Evolutionary conservation across 2,888 invertebrate species (phyloP).

Genomic region (Himalopsyche japonica): DNA sequence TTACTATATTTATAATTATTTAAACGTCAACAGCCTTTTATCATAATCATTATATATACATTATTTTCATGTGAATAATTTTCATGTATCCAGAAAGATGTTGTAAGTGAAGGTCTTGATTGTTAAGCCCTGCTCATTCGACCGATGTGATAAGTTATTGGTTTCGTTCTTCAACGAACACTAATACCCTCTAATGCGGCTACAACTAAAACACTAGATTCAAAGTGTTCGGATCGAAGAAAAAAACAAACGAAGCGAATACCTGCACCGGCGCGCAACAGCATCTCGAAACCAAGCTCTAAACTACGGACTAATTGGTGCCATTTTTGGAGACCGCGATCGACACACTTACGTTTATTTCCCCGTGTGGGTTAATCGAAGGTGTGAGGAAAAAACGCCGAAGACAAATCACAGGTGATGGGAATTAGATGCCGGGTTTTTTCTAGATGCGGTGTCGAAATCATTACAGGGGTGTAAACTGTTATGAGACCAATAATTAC

Average conservation of each 20-base stretch:
- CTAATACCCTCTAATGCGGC: conserved; percentile 39
- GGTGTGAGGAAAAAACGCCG: conserved; percentile 26
- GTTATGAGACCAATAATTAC: conserved; percentile 24
- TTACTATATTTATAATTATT: no score
- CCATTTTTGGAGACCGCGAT: not conserved
- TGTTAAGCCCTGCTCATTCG: conserved; percentile 9
- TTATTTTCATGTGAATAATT: no score
- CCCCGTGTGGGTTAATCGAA: conserved; percentile 3
- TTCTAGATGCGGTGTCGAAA: conserved; percentile 26
- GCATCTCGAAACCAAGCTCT: not conserved
- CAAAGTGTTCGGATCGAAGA: conserved; percentile 24
- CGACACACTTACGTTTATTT: not conserved
- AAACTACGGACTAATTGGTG: not conserved
- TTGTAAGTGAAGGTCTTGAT: no score
- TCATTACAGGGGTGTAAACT: conserved; percentile 29
- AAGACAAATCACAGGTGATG: conserved; percentile 30
- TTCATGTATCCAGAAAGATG: no score
- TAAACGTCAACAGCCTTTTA: no score
- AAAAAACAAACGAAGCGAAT: conserved; percentile 7
- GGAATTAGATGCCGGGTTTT: conserved; percentile 3
- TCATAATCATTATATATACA: no score
- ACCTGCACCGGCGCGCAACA: conserved; percentile 10
- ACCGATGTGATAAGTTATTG: conserved; percentile 39
- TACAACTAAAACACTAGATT: conserved; percentile 33
- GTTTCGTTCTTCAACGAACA: conserved; percentile 37